Evolutionary conservation across 2,888 invertebrate genomes (phyloP).

Genomic region (Papilio gigon): DNA sequence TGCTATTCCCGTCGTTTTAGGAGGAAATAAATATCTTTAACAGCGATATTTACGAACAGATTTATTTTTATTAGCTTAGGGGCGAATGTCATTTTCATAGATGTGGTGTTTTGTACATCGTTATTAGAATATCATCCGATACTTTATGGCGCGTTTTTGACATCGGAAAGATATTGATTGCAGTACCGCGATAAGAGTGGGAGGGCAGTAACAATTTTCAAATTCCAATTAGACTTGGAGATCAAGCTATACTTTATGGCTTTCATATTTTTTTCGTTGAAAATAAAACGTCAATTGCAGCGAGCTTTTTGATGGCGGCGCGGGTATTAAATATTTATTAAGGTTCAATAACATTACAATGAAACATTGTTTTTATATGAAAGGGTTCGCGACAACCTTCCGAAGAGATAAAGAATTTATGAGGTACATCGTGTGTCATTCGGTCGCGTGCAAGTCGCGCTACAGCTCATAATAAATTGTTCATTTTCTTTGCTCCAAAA

Average conservation of each 20-base stretch:
- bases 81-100: constrained; percentile 52
- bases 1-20: constrained; percentile 58
- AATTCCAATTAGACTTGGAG: neutral
- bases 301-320: constrained; percentile 4
- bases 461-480: neutral
- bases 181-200: neutral
- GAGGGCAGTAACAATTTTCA: neutral
- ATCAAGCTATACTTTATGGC: neutral
- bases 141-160: constrained; percentile 34
- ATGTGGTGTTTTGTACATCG: constrained; percentile 50
- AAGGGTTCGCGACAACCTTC: neutral
- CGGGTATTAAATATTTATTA: constrained; percentile 28
- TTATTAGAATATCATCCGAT: constrained; percentile 41
- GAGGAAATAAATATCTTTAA: constrained; percentile 68
- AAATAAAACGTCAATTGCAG: constrained; percentile 21
- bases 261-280: neutral
- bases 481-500: neutral
- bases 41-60: constrained; percentile 68
- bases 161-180: neutral
- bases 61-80: constrained; percentile 63
- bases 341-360: constrained; percentile 32
- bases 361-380: constrained; percentile 33
- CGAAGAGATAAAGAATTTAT: constrained; percentile 22
- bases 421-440: neutral
- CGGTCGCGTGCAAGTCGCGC: neutral